Conservation (phyloP, 2,113 vertebrate species). For the Myiozetetes cayanensis region DNA sequence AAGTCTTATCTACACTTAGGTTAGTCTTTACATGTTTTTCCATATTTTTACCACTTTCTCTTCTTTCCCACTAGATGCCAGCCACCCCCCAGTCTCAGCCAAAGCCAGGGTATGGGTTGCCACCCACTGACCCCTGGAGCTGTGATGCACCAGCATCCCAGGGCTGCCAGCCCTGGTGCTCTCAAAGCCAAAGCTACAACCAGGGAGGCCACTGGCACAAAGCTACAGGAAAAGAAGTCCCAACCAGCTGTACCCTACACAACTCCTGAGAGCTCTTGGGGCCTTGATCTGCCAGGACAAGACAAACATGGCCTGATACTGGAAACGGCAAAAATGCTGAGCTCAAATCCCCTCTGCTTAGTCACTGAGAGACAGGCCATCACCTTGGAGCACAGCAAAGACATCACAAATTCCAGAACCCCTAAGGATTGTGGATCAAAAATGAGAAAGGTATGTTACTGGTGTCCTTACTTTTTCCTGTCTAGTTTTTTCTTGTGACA, state of each 20-base stretch:
- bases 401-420: background rate
- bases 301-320: background rate
- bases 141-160: background rate
- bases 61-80: background rate
- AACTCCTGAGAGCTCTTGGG: accelerated
- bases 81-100: background rate
- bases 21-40: background rate
- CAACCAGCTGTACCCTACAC: accelerated
- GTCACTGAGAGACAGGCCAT: background rate
- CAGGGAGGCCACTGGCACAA: accelerated
- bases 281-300: background rate
- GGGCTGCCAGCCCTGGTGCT: background rate
- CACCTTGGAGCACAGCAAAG: background rate
- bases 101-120: background rate
- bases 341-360: background rate
- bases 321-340: background rate
- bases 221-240: too few relatives aligned
- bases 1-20: background rate
- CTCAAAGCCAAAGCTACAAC: background rate
- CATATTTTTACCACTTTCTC: background rate
- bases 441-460: accelerated
- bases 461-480: background rate
- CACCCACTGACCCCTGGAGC: accelerated
- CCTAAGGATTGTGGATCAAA: background rate
- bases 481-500: background rate